Base-by-base conservation (phyloP, 2,113 vertebrate species). In the Atherinomorus stipes region DNA sequence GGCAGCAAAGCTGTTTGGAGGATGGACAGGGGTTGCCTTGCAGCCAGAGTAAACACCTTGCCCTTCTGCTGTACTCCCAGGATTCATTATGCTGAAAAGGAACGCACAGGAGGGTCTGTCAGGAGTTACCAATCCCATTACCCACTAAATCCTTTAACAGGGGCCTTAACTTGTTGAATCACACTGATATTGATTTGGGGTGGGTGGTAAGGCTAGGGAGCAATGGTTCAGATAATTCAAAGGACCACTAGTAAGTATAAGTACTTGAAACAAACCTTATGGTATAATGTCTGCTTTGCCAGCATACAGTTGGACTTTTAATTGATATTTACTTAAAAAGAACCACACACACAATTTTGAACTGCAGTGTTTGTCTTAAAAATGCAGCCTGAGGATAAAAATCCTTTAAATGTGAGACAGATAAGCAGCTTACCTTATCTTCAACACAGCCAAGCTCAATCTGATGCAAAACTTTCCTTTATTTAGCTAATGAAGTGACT, bases 171-270 rank as follows among this genome's bases (percentile, higher is more conserved):
- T 82, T 86, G 80, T 86, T 89, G 91, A 93, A 89, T 90, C 88
- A 87, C 77, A 87, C 60, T 62, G 50, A 65, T 91, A 93, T 93
- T 83, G 93, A 94, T 94, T 92, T 64, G 37, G 64, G 75, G 76
- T 2, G 47, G 76, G 59, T 49, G 71, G 26, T 40, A 81, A 65
- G 50, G 76, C 56, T 84, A 62, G 42, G 78, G 47, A 64, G 71
- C n/a, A 71, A 65, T 7, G 68, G 84, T 75, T 49, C 40, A 57
- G 66, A 71, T 64, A 65, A 82, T 80, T 84, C 60, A 63, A 85
- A 72, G 60, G n/a, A n/a, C n/a, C 54, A 61, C 69, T 52, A 25
- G 60, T 63, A 74, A 78, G 38, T 59, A 64, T 74, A 78, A 79
- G 40, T 64, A 63, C 74, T 78, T 42, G 38, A 71, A 76, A 49